Evolutionary conservation across 1,140 invertebrate species (phyloP).

Genomic region (Polypedilum vanderplanki): DNA sequence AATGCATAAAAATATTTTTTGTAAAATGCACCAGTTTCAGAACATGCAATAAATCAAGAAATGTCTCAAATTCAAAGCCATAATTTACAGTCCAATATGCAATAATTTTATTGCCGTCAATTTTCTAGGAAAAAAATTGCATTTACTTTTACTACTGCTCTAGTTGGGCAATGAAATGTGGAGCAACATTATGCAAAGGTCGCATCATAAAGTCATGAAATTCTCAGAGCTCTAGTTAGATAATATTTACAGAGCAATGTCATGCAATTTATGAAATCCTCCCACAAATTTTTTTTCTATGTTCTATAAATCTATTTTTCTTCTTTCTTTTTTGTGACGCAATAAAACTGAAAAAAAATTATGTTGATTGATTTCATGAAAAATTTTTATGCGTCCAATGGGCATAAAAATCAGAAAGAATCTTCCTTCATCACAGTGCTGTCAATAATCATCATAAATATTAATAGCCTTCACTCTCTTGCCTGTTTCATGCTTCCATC

Average conservation of each 20-base stretch:
- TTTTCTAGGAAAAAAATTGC: not conserved
- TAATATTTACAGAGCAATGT: conserved; percentile 21
- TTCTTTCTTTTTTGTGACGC: not conserved
- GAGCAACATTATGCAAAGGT: conserved; percentile 25
- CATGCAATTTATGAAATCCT: conserved; percentile 1
- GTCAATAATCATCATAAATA: conserved; percentile 28
- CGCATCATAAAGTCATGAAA: not conserved
- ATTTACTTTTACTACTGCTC: conserved; percentile 15
- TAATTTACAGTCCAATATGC: not conserved
- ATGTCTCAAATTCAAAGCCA: not conserved
- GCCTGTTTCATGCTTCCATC: not conserved
- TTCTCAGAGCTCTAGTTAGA: conserved; percentile 15
- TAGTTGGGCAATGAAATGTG: not conserved
- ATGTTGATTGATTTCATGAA: conserved; percentile 15
- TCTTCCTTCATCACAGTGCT: not conserved
- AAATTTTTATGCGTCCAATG: not conserved
- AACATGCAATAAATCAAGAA: no score
- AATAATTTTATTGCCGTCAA: not conserved
- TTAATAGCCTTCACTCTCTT: conserved; percentile 2
- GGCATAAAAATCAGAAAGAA: conserved; percentile 15
- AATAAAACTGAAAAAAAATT: conserved; percentile 23
- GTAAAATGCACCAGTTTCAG: no score
- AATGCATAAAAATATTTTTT: no score
- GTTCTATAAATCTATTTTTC: not conserved
- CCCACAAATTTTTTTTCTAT: not conserved